Evolutionary conservation across 2,888 invertebrate genomes (phyloP).

Genomic region (Polietes domitor): DNA sequence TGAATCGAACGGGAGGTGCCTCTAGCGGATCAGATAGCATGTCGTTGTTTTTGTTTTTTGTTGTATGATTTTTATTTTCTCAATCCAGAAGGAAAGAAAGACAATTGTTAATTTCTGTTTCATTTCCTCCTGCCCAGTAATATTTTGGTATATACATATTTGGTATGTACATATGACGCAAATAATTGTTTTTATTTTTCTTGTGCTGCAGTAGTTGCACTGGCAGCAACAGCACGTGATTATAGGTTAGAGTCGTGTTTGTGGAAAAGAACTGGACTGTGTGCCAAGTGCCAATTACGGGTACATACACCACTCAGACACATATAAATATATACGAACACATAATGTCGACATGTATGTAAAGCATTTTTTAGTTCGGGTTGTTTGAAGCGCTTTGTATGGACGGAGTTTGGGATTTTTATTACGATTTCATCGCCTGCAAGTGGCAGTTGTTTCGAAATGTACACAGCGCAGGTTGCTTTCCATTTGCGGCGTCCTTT

Average conservation of each 20-base stretch:
- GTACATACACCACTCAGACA: conserved; percentile 29
- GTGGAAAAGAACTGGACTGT: conserved; percentile 50
- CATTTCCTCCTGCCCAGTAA: not conserved
- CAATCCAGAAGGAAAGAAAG: not conserved
- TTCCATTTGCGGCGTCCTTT: conserved; percentile 45
- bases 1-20: not conserved
- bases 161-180: not conserved
- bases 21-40: not conserved
- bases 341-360: not conserved
- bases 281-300: conserved; percentile 64
- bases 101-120: not conserved
- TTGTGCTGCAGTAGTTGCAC: conserved; percentile 50
- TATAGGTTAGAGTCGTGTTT: conserved; percentile 60
- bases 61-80: no score
- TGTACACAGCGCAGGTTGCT: conserved; percentile 40
- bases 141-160: no score
- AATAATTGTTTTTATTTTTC: conserved; percentile 47
- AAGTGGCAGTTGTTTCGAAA: conserved; percentile 54
- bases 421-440: conserved; percentile 52
- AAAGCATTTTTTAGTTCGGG: not conserved
- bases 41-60: not conserved
- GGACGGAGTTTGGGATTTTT: conserved; percentile 17
- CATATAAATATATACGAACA: conserved; percentile 8
- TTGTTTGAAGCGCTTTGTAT: not conserved
- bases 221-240: conserved; percentile 58